phyloP scores from a whole-genome alignment of 92 coral and sea anemone genomes.

The Pocillopora meandrina region DNA sequence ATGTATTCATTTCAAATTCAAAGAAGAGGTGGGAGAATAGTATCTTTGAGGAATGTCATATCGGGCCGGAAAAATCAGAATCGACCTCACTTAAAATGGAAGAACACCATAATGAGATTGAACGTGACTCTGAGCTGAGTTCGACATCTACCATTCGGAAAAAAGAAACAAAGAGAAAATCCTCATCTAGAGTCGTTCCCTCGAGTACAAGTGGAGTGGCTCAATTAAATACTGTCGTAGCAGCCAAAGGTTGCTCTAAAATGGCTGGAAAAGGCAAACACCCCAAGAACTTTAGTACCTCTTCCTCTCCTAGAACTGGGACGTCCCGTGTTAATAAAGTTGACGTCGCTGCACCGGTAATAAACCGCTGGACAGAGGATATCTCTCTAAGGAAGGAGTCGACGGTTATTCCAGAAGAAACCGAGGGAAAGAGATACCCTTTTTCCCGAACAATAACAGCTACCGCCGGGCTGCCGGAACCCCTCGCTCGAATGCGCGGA shows the following conservation, averaged over 20 bases:
- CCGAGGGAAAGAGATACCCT: not conserved
- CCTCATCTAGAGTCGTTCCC: not conserved
- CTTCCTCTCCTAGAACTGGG: not conserved
- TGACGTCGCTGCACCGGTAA: not conserved
- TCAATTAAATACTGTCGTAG: not conserved
- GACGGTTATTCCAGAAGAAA: not conserved
- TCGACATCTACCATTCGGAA: not conserved
- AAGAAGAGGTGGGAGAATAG: not conserved
- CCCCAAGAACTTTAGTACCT: not conserved
- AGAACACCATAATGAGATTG: not conserved
- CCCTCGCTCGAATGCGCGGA: conserved; percentile 7
- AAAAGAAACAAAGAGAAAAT: not conserved
- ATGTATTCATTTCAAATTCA: not conserved
- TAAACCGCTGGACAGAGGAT: not conserved
- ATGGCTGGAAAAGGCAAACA: not conserved
- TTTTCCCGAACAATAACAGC: too few relatives aligned
- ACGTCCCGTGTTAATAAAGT: conserved; percentile 11
- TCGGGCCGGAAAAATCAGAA: not conserved
- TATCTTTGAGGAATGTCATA: not conserved
- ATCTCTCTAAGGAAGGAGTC: not conserved
- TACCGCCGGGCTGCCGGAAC: not conserved
- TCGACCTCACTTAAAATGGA: not conserved
- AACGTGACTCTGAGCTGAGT: not conserved
- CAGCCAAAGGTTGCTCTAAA: not conserved
- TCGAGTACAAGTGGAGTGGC: not conserved